Evolutionary conservation across 2,888 invertebrate genomes (phyloP).

Genomic region (Leucoptera coffeella): DNA sequence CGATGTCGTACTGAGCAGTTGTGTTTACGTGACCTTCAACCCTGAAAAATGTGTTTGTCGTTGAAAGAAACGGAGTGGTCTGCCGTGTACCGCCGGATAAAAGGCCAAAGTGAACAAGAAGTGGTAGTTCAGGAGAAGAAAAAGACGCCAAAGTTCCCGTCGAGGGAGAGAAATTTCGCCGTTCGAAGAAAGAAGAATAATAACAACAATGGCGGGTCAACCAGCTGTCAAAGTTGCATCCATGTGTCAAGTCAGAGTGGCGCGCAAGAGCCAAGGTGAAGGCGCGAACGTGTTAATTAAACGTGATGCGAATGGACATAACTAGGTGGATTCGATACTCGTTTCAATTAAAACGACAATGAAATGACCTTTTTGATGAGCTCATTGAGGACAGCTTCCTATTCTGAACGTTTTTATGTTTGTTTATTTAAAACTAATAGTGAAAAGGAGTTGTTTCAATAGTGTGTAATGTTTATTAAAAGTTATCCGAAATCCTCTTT

Average conservation of each 20-base stretch:
- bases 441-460: no score
- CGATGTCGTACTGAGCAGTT: constrained; percentile 1
- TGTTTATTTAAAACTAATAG: no score
- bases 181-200: constrained; percentile 54
- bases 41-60: constrained; percentile 26
- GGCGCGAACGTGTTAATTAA: constrained; percentile 1
- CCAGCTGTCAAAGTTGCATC: constrained; percentile 32
- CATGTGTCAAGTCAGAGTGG: constrained; percentile 25
- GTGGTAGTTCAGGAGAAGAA: constrained; percentile 17
- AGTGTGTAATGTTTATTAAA: no score
- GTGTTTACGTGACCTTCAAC: constrained; percentile 1
- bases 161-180: constrained; percentile 62
- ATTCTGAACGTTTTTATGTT: no score
- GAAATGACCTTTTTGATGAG: no score
- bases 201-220: constrained; percentile 21
- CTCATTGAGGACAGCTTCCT: no score
- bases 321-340: background rate
- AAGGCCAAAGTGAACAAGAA: constrained; percentile 18
- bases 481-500: no score
- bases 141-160: constrained; percentile 61
- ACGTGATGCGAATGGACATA: no score
- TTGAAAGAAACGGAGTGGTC: constrained; percentile 36
- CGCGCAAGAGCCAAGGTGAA: constrained; percentile 14
- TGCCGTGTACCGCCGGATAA: constrained; percentile 27
- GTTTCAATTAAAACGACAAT: background rate